Evolutionary conservation across 1,140 invertebrate species (phyloP).

Genomic region (Drosophila ficusphila): DNA sequence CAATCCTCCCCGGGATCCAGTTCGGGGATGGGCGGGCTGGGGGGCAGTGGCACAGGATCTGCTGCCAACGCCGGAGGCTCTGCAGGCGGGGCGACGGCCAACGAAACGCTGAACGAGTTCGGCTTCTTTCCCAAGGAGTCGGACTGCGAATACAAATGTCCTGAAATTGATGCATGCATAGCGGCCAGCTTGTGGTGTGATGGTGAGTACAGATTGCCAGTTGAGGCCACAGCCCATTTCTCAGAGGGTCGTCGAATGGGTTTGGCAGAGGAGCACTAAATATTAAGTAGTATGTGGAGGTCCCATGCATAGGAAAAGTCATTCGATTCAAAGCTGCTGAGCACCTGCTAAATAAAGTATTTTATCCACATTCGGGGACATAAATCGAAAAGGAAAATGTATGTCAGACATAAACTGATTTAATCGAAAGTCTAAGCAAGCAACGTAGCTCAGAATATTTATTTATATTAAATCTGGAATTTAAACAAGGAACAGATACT

Average conservation of each 20-base stretch:
- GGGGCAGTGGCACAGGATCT: constrained; percentile 38
- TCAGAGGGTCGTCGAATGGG: constrained; percentile 2
- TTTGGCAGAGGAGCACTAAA: neutral
- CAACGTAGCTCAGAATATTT: no score
- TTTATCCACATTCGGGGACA: no score
- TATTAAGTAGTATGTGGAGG: neutral
- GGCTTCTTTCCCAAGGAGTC: constrained; percentile 84
- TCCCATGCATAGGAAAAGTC: no score
- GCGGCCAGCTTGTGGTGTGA: constrained; percentile 94
- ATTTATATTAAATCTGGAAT: no score
- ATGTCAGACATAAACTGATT: no score
- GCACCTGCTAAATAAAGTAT: no score
- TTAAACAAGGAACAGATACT: no score
- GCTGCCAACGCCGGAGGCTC: constrained; percentile 26
- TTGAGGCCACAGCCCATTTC: constrained; percentile 2
- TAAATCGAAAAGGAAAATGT: no score
- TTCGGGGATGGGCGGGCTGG: constrained; percentile 34
- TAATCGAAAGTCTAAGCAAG: no score
- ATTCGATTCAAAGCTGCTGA: no score
- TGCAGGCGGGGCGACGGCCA: constrained; percentile 70
- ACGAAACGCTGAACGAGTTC: constrained; percentile 85
- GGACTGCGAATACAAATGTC: constrained; percentile 91
- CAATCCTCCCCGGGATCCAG: constrained; percentile 9
- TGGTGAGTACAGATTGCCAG: constrained; percentile 85
- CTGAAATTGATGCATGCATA: constrained; percentile 95